These are phyloP conservation scores for Caprella mutica DNA, from an alignment of 2,888 invertebrate genomes.

Conservation along the genomic window DNA sequence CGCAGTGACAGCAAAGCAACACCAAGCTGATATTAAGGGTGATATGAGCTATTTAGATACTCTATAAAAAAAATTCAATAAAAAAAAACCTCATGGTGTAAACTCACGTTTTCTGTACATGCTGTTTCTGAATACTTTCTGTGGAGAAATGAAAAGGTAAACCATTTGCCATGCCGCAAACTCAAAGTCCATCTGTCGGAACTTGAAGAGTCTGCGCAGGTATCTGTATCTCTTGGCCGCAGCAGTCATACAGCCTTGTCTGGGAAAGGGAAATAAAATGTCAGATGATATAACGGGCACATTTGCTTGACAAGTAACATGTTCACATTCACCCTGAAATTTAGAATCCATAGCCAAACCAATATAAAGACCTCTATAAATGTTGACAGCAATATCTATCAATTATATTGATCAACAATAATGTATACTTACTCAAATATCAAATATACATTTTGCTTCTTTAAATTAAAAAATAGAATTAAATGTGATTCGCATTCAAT, in stretches of 20 bases:
- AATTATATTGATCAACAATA: neutral
- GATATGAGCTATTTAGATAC: too few species aligned
- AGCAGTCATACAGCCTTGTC: conserved; percentile 55
- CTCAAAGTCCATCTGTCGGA: conserved; percentile 98
- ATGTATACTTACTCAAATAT: too few species aligned
- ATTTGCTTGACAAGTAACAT: too few species aligned
- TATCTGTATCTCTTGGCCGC: conserved; percentile 81
- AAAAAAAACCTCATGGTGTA: conserved; percentile 7
- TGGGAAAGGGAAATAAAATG: conserved; percentile 1
- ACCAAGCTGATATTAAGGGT: too few species aligned
- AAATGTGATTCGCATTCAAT: too few species aligned
- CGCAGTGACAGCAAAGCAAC: too few species aligned
- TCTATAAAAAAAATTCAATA: neutral
- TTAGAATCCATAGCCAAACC: neutral
- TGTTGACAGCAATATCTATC: too few species aligned
- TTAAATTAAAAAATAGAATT: too few species aligned
- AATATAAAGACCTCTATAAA: too few species aligned
- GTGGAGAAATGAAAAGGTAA: conserved; percentile 83
- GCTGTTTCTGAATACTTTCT: conserved; percentile 94
- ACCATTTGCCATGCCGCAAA: conserved; percentile 99
- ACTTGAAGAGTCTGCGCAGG: conserved; percentile 68
- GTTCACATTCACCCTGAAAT: neutral
- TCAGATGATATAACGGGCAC: neutral
- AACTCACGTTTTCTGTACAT: conserved; percentile 90
- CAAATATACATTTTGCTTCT: too few species aligned